phyloP scores from a whole-genome alignment of 2,797 vertebrate species.

The Trichosurus vulpecula region DNA sequence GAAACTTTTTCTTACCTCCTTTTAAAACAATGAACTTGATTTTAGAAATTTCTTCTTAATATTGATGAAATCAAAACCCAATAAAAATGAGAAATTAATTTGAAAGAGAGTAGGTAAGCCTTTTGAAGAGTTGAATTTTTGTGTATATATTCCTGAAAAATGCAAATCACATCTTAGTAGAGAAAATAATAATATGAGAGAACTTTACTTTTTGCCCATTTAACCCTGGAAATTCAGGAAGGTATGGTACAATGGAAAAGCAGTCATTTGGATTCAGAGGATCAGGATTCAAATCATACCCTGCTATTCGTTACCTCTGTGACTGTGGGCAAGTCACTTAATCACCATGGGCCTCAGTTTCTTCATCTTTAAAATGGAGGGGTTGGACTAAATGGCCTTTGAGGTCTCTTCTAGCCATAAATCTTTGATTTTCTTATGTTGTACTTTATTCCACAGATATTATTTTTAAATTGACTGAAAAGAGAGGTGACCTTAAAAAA shows the following conservation, averaged over 20 bases:
- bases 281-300: neutral
- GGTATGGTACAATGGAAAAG: neutral
- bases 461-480: neutral
- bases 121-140: neutral
- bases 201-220: neutral
- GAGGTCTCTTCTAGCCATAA: neutral
- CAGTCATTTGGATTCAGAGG: neutral
- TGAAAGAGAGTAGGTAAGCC: neutral
- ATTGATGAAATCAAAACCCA: neutral
- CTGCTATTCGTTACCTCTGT: neutral
- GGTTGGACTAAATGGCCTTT: neutral
- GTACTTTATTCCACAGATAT: neutral
- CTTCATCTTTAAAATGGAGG: neutral
- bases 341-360: no score
- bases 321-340: no score
- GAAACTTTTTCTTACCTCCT: neutral
- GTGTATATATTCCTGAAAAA: neutral
- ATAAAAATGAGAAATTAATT: neutral
- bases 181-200: neutral
- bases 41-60: neutral
- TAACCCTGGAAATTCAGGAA: neutral
- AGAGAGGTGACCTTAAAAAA: neutral
- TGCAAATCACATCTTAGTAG: neutral
- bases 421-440: neutral
- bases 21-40: conserved; percentile 15